phyloP scores from a whole-genome alignment of 1,140 invertebrate genomes.

The Helicorthomorpha holstii region DNA sequence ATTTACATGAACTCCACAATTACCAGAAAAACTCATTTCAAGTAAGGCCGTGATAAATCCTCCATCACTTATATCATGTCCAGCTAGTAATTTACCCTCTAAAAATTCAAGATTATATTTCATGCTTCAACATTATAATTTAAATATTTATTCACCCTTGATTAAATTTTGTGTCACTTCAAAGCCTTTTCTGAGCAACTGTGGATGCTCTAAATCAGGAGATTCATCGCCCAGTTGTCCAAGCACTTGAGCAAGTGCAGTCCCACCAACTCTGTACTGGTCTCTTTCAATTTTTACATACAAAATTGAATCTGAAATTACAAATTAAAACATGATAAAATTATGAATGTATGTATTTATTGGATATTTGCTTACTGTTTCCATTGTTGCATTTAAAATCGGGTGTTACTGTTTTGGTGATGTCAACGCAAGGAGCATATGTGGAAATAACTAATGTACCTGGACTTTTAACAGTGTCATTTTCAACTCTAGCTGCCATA shows the following conservation, averaged over 20 bases:
- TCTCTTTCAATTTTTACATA: slow-evolving; percentile 2
- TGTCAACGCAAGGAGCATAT: slow-evolving; percentile 84
- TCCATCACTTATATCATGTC: slow-evolving; percentile 94
- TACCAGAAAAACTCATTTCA: slow-evolving; percentile 89
- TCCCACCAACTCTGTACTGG: slow-evolving; percentile 62
- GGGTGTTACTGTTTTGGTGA: slow-evolving; percentile 61
- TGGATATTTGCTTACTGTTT: slow-evolving; percentile 17
- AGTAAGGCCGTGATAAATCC: slow-evolving; percentile 74
- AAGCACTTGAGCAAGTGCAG: slow-evolving; percentile 78
- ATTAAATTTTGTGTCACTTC: slow-evolving; percentile 65
- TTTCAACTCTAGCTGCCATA: slow-evolving; percentile 76
- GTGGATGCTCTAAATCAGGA: slow-evolving; percentile 59
- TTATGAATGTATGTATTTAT: background rate
- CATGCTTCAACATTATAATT: background rate
- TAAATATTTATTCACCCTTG: slow-evolving; percentile 32
- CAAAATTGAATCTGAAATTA: background rate
- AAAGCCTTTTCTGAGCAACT: slow-evolving; percentile 53
- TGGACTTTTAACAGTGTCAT: slow-evolving; percentile 63
- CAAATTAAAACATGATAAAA: background rate
- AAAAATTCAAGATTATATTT: slow-evolving; percentile 9
- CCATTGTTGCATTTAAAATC: slow-evolving; percentile 56
- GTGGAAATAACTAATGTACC: slow-evolving; percentile 85
- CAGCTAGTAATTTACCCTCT: slow-evolving; percentile 59
- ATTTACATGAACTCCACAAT: slow-evolving; percentile 57
- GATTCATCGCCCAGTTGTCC: slow-evolving; percentile 60